Evolutionary conservation across 1,140 invertebrate species (phyloP), one percentile per base, ranked within the genome.

Genomic region (Thalassaphorura encarpata): DNA sequence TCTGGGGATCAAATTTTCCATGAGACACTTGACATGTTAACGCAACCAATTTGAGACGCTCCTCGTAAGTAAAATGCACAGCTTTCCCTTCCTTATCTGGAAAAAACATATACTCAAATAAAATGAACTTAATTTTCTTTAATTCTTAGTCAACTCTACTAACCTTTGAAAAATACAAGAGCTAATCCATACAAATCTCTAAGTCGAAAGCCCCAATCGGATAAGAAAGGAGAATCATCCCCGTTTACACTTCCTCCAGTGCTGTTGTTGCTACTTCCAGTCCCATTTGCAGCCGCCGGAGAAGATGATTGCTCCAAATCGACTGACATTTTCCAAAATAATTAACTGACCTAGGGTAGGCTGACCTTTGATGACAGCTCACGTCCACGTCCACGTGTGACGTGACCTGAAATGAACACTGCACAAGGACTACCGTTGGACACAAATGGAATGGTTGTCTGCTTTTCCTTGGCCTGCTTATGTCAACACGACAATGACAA

Each of bases 71-170:
- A 46, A 96, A 76, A 68, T 95, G 89, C 31, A 97, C 77, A 48
- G 92, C 90, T 73, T 93, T 97, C 11, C 93, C 92, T 76, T 92
- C 87, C 77, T 97, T 96, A 71, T 97, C 93, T 93, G 72, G n/a
- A 76, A 39, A 13, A 24, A 2, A n/a, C 29, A 56, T 42, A 33
- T 3, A 28, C 8, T 6, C 21, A 43, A 18, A 19, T 18, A 11
- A 49, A 29, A 15, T 13, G 21, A 18, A 16, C 6, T 13, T 45
- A 23, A 16, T 23, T 11, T 29, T 29, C 8, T 6, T 27, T 13
- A 24, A 8, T 49, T 13, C 27, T 13, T 49, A 49, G 29, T 18
- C 18, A 39, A 27, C 47, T 50, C 18, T n/a, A 51, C 29, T 69
- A 77, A 91, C 89, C 88, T 84, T 89, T 91, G 67, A 90, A 92